Base-by-base conservation (phyloP, 2,888 invertebrate species). In the Syritta pipiens region DNA sequence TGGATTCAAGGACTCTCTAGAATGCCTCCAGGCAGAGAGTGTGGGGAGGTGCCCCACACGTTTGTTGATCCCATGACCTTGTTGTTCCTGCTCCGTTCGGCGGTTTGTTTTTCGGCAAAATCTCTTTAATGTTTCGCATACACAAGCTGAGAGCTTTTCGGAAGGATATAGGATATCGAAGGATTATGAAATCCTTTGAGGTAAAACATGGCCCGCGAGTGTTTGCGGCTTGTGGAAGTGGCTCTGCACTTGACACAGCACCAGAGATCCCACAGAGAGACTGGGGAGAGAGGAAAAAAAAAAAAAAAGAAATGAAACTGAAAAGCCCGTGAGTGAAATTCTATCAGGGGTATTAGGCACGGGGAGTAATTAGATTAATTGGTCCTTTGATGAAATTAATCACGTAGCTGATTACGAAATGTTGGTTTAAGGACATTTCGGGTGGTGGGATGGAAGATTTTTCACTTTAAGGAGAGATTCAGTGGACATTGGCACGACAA, bases 61-160 rank as follows among this genome's bases (percentile, higher is more conserved):
- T 71, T 60, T 74, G 74, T 74, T 74, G 79, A 79, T 79, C 67
- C 26, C 60, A 57, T 79, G 79, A 79, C 79, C 79, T 79, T 79
- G 79, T 74, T 74, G 49, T 72, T 37, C 24, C 42, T 55, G 9
- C 32, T 14, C 20, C 49, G n/a, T 40, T 9, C 14, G 24, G 37
- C 48, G 40, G 42, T 42, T 19, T 44, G 59, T 51, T 46, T 51
- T 30, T 40, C 9, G 44, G 26, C 22, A 20, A 69, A n/a, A 63
- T 67, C 44, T 48, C 71, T 68, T 74, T 62, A 72, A 74, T 68
- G 72, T 74, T 79, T 71, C 26, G 26, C 62, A 55, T 62, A 24
- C 40, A 55, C 26, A 49, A 59, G 46, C 62, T 55, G 28, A 59
- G 53, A 30, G 59, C 10, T 42, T 46, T 32, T 37, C 20, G n/a